Base-by-base conservation (phyloP, 2,888 invertebrate species). In the Furcula furcula region DNA sequence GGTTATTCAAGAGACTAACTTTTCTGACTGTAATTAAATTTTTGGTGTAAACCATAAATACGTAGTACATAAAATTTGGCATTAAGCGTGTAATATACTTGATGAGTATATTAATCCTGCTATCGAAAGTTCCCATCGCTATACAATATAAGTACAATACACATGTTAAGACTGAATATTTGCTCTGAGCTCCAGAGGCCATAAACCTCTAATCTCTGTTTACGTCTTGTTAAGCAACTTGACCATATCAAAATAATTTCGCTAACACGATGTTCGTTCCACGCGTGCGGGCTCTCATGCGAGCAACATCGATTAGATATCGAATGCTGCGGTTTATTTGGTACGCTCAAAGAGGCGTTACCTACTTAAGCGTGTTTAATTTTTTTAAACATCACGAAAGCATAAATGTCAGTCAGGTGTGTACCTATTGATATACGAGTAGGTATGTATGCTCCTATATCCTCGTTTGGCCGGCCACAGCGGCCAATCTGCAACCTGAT, bases 201-300 rank as follows among this genome's bases (percentile, higher is more conserved):
- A 61, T 70, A 69, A 73, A 73, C 70, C 50, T 61, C 50, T 74
- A 70, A 75, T 78, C 75, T 73, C 45, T 61, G 58, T 74, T 71
- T 71, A 74, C 74, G 68, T 78, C 78, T 84, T 67, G 80, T 83
- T 83, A 83, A 77, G 59, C 71, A 71, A 72, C 63, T 65, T 52
- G 62, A 76, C 76, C 82, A 76, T 85, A 78, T 80, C 76, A 76
- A 78, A 85, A 81, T 70, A 79, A 80, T 73, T 69, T 50, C 40
- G 67, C 63, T 74, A 72, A 75, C 67, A 65, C 55, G 54, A 55
- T 56, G 56, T 51, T 59, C 56, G 37, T 54, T 37, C 28, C 28
- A 22, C 34, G 32, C 31, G 33, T 33, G 23, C 29, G 40, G n/a
- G 30, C 34, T 35, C 23, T 30, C 26, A 31, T 40, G 58, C 65